Evolutionary conservation across 2,797 vertebrate species (phyloP), one percentile per base, ranked within the genome.

Genomic region (Telmatherina bonti): DNA sequence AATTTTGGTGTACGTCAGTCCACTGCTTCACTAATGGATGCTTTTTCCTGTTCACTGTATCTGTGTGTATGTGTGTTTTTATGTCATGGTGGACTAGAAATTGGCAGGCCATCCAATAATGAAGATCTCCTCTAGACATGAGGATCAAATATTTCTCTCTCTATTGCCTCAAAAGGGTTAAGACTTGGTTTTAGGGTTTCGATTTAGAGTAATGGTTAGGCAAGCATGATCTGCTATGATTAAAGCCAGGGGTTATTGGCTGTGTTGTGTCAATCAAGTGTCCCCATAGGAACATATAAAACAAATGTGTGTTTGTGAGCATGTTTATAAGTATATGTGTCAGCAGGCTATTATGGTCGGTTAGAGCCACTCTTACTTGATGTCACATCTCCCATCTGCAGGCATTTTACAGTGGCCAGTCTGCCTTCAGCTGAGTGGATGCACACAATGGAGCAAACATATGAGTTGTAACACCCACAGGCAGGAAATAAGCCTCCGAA

Each of bases 301-400:
- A 11, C 22, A 26, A 49, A 47, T 47, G 20, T 22, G 45, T 51
- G 47, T 51, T 38, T 38, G 45, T 8, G 79, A 74, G 51, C 11
- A 0, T 70, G 64, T 80, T 76, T 70, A 24, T 72, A 70, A 79
- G 80, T 72, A 52, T 74, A 84, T 74, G 77, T 85, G 88, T 85
- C 81, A 87, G 78, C 78, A 64, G 63, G 68, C 77, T 72, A 78
- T 84, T 84, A 87, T n/a, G 69, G 73, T 67, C 65, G 31, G 72
- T 88, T 89, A 85, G 86, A 87, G 75, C 59, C 49, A 13, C 54
- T 88, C 65, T 85, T 68, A 78, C 75, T 85, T 82, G 70, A 82
- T 85, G 84, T 79, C 85, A 85, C 84, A 79, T 79, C 62, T 79
- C 61, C 59, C 65, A 53, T 85, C 86, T 77, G 70, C 52, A 16